phyloP scores from a whole-genome alignment of 2,797 vertebrate species.

The Brachyalestes nurse region DNA sequence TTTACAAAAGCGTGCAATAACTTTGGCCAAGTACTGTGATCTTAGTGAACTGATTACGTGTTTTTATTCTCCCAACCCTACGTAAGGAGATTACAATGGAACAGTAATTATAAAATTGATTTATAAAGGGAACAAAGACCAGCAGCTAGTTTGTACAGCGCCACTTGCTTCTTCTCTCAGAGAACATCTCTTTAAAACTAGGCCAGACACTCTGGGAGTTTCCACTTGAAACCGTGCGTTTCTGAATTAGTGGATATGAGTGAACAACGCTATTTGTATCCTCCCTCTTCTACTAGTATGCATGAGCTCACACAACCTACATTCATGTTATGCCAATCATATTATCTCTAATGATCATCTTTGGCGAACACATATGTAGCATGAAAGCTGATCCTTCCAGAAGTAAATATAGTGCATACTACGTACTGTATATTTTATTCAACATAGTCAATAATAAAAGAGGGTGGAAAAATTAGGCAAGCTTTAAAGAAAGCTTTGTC shows the following conservation, averaged over 20 bases:
- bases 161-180: conserved; percentile 50
- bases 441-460: not conserved
- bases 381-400: not conserved
- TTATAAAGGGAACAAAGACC: conserved; percentile 39
- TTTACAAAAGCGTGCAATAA: not conserved
- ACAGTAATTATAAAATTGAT: conserved; percentile 38
- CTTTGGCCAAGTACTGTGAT: conserved; percentile 4
- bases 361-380: not conserved
- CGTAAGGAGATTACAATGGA: conserved; percentile 26
- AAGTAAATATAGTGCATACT: not conserved
- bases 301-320: conserved; percentile 6
- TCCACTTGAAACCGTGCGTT: conserved; percentile 42
- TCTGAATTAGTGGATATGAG: conserved; percentile 47
- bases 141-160: conserved; percentile 30
- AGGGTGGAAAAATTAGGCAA: not conserved
- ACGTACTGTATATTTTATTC: too few species aligned
- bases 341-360: too few species aligned
- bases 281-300: conserved; percentile 5
- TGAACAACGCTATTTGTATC: conserved; percentile 18
- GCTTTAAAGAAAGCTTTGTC: not conserved
- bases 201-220: conserved; percentile 65
- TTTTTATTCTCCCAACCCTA: conserved; percentile 37
- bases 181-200: conserved; percentile 53
- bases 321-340: not conserved
- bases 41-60: conserved; percentile 59